Evolutionary conservation across 2,888 invertebrate genomes (phyloP), one percentile per base, ranked within the genome.

Genomic region (Eledone cirrhosa): DNA sequence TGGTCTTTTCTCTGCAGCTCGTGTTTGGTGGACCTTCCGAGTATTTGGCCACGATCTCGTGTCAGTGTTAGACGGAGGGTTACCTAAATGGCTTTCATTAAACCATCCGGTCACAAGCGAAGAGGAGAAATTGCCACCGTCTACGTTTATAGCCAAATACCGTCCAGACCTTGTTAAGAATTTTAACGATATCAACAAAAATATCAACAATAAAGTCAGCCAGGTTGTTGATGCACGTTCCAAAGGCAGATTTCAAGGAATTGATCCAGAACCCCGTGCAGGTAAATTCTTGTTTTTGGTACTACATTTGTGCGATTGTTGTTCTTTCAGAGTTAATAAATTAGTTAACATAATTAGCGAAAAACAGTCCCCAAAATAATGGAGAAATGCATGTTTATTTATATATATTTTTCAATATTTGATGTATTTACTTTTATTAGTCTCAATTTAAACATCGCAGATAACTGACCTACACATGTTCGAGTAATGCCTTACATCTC

Each of bases 11-110:
- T 87, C 87, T 11, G 89, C 88, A 2, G 87, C 84, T 16, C 78
- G 89, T 41, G 86, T 86, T 8, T 90, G 90, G 90, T 89, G 87
- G 87, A 88, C 87, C 77, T 89, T 89, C 76, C 77, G 84, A 78
- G 81, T 86, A 0, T 90, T 89, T 82, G 89, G 90, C 19, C 89
- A 90, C 80, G 77, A 84, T 22, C 31, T 77, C 22, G 86, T 90
- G 2, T 87, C 87, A 16, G 81, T 90, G 11, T 81, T 90, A 13
- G 84, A 88, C 81, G 90, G 90, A 27, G 90, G 90, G 0, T 81
- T 90, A 11, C 82, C 82, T 16, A 82, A 82, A 53, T 90, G 90
- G 90, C 82, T 80, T 63, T 79, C 77, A 27, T 85, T 83, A 67
- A 83, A 83, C 24, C 80, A 80, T 47, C 80, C 81, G 24, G 78